Evolutionary conservation across 2,113 vertebrate genomes (phyloP).

Genomic region (Poeciliopsis retropinna): DNA sequence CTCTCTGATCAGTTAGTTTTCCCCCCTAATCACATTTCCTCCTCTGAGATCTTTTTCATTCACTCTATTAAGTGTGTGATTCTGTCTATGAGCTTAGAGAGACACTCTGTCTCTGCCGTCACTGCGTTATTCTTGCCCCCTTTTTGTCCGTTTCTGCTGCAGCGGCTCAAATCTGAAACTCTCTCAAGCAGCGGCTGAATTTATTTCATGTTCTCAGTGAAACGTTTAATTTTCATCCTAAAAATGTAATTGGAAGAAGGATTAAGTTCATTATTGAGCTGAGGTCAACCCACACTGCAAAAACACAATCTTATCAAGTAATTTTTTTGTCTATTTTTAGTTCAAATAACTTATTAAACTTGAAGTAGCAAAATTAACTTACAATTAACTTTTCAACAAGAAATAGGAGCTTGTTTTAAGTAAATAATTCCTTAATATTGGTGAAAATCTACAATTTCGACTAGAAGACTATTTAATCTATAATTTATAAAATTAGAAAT

Average conservation of each 20-base stretch:
- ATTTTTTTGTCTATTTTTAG: no score
- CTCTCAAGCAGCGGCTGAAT: slow-evolving; percentile 9
- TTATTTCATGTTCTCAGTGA: slow-evolving; percentile 1
- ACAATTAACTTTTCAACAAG: no score
- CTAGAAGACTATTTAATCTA: no score
- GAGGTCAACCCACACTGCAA: background rate
- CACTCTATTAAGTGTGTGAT: slow-evolving; percentile 49
- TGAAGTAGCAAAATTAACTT: no score
- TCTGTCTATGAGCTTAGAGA: slow-evolving; percentile 36
- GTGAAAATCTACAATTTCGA: no score
- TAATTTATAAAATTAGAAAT: no score
- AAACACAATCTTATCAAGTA: no score
- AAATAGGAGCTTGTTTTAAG: no score
- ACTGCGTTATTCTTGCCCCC: slow-evolving; percentile 45
- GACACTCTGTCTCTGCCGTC: slow-evolving; percentile 51
- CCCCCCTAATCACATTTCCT: slow-evolving; percentile 48
- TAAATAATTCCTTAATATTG: no score
- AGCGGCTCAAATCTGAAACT: slow-evolving; percentile 26
- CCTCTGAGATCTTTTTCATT: slow-evolving; percentile 50
- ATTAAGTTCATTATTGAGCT: background rate
- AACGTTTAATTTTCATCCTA: background rate
- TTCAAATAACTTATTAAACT: no score
- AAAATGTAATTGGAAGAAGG: background rate
- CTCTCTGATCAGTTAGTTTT: slow-evolving; percentile 38
- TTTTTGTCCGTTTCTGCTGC: slow-evolving; percentile 38